Evolutionary conservation across 1,140 invertebrate genomes (phyloP).

Genomic region (Megalopta genalis): DNA sequence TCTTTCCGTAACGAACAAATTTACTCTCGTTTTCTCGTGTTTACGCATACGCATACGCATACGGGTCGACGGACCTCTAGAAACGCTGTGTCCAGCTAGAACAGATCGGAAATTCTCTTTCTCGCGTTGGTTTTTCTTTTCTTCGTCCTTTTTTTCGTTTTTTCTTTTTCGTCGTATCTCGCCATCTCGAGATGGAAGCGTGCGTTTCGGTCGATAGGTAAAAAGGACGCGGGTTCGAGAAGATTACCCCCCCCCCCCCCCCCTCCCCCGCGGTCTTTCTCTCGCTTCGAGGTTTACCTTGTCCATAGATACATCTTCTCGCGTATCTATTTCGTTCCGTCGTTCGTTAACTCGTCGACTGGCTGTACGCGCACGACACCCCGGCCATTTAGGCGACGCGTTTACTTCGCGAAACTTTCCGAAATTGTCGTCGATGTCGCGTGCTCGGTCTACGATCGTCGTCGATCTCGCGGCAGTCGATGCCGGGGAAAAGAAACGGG

Average conservation of each 20-base stretch:
- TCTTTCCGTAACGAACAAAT: no score
- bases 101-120: not conserved
- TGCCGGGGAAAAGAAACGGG: no score
- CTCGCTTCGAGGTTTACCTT: not conserved
- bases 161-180: not conserved
- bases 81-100: not conserved
- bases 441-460: no score
- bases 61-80: not conserved
- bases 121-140: not conserved
- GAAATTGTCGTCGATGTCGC: no score
- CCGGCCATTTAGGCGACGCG: no score
- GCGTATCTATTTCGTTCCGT: no score
- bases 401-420: no score
- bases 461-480: not conserved
- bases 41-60: not conserved
- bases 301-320: not conserved
- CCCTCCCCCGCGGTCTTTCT: not conserved
- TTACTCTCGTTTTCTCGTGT: constrained; percentile 8
- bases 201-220: not conserved
- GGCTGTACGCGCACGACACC: no score
- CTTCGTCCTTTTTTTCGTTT: not conserved
- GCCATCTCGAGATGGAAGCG: not conserved
- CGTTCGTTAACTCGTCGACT: no score
- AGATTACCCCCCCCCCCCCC: not conserved
- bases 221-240: not conserved